phyloP scores from a whole-genome alignment of 2,113 vertebrate species.

The Vombatus ursinus region DNA sequence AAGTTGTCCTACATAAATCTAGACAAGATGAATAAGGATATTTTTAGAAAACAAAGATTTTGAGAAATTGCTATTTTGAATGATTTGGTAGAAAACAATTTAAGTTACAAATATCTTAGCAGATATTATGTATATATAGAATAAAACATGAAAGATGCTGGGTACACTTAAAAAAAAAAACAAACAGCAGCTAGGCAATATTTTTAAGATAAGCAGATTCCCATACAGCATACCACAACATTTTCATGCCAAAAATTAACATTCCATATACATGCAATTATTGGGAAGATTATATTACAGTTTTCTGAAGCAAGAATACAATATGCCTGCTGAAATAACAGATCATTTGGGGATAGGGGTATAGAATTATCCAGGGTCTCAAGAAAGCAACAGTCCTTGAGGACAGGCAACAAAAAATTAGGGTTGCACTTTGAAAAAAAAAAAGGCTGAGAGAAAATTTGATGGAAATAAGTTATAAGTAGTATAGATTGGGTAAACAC shows the following conservation, averaged over 20 bases:
- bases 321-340: not conserved
- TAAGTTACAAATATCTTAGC: not conserved
- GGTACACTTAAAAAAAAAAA: not conserved
- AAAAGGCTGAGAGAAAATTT: not conserved
- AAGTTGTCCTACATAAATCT: not conserved
- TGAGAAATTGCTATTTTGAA: not conserved
- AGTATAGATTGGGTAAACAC: not conserved
- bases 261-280: not conserved
- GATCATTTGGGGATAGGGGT: not conserved
- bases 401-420: not conserved
- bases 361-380: not conserved
- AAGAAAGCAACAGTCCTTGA: conserved; percentile 2
- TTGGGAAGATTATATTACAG: conserved; percentile 14
- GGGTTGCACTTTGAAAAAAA: not conserved
- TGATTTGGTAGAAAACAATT: not conserved
- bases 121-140: not conserved
- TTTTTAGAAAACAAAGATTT: not conserved
- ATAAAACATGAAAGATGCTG: conserved; percentile 24
- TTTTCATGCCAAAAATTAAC: conserved; percentile 24
- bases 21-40: not conserved
- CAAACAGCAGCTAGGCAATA: not conserved
- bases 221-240: not conserved
- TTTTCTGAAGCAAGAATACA: conserved; percentile 10
- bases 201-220: not conserved
- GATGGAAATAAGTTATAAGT: not conserved